Conservation (phyloP, 92 coral and sea anemone species). For the Paragorgia papillata region DNA sequence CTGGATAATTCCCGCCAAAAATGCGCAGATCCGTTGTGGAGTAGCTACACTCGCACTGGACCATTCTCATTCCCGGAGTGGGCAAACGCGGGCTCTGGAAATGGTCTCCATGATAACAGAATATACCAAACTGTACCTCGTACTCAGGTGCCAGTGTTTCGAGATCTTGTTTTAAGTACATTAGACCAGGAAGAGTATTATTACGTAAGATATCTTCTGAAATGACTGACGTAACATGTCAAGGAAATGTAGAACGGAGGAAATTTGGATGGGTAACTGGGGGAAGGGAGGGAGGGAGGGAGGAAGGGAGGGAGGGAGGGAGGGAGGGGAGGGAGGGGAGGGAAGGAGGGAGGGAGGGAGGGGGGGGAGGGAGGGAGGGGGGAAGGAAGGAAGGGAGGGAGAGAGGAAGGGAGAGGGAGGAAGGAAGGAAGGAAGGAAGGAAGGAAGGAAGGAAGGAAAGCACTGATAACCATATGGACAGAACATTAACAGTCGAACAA, state of each 20-base stretch:
- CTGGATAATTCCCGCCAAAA: too few relatives aligned
- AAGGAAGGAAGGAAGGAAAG: too few relatives aligned
- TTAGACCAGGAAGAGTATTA: slow-evolving; percentile 88
- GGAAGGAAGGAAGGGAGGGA: too few relatives aligned
- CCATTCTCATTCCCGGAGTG: neutral
- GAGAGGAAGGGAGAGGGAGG: too few relatives aligned
- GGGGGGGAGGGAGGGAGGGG: neutral
- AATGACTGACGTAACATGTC: slow-evolving; percentile 59
- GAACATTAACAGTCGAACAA: neutral
- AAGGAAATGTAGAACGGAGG: slow-evolving; percentile 19
- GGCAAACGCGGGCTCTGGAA: too few relatives aligned
- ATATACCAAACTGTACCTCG: slow-evolving; percentile 71
- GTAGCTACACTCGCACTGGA: too few relatives aligned
- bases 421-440: too few relatives aligned
- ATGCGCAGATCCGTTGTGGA: too few relatives aligned
- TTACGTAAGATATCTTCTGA: slow-evolving; percentile 78
- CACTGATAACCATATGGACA: too few relatives aligned
- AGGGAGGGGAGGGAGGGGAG: neutral
- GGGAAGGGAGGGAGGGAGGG: neutral
- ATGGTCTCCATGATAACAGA: too few relatives aligned
- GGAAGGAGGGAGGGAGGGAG: neutral
- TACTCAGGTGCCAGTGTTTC: slow-evolving; percentile 80
- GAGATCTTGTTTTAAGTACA: slow-evolving; percentile 84
- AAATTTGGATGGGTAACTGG: neutral
- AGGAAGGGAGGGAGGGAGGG: neutral